Evolutionary conservation across 2,888 invertebrate genomes (phyloP).

Genomic region (Busseola fusca): DNA sequence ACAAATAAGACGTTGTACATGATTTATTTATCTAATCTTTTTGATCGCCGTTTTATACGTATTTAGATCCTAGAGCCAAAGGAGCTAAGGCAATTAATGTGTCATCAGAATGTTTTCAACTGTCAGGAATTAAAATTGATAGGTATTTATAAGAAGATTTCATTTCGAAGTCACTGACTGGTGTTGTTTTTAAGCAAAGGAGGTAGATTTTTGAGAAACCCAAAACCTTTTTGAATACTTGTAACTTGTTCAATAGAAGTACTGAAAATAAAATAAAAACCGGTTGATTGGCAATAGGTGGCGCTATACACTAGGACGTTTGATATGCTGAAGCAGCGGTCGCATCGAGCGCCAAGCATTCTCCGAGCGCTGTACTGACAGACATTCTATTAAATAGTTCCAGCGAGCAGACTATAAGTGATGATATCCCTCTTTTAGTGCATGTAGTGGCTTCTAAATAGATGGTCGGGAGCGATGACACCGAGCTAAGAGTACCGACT

Average conservation of each 20-base stretch:
- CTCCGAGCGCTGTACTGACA: conserved; percentile 35
- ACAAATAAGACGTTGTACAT: conserved; percentile 38
- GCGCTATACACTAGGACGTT: conserved; percentile 12
- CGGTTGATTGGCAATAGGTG: conserved; percentile 9
- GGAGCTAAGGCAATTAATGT: conserved; percentile 13
- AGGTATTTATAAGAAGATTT: background rate
- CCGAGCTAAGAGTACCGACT: conserved; percentile 60
- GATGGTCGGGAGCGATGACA: conserved; percentile 76
- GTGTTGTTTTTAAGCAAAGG: background rate
- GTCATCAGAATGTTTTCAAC: conserved; percentile 15
- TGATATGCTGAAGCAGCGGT: conserved; percentile 25
- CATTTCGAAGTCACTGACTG: background rate
- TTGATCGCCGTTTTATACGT: conserved; percentile 15
- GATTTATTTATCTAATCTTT: conserved; percentile 45
- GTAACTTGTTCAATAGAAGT: background rate
- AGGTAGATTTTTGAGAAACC: background rate
- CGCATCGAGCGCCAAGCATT: conserved; percentile 43
- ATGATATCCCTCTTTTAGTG: conserved; percentile 60
- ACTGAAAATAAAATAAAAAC: conserved; percentile 1
- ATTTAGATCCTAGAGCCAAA: conserved; percentile 8
- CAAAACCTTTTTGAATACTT: background rate
- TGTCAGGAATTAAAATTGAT: conserved; percentile 21
- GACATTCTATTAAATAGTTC: conserved; percentile 55
- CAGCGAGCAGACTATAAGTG: conserved; percentile 50
- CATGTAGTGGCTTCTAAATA: conserved; percentile 61